Conservation (phyloP, 2,888 invertebrate species). For the Dryococelus australis region DNA sequence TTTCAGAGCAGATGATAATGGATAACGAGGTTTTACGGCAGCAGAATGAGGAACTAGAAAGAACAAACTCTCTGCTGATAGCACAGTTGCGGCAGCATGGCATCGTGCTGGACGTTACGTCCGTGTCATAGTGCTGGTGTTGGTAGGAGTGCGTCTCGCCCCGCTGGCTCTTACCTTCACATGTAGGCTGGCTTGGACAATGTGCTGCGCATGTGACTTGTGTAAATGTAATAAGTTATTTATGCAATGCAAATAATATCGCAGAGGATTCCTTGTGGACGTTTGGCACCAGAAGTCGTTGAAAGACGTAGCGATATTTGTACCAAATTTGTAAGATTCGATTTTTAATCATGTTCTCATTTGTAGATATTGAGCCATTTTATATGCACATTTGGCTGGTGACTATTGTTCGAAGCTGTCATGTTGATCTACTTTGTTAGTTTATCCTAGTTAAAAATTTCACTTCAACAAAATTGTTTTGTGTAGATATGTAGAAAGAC, state of each 20-base stretch:
- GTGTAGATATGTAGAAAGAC: too few species aligned
- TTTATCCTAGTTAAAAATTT: not conserved
- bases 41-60: slow-evolving; percentile 74
- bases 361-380: not conserved
- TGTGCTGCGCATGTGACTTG: too few species aligned
- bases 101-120: slow-evolving; percentile 57
- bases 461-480: not conserved
- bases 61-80: slow-evolving; percentile 76
- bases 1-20: slow-evolving; percentile 75
- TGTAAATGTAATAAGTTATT: not conserved
- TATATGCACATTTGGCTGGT: not conserved
- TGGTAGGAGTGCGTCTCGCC: not conserved
- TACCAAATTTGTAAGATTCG: not conserved
- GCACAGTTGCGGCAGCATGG: slow-evolving; percentile 73
- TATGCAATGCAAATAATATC: not conserved
- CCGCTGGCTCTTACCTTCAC: too few species aligned
- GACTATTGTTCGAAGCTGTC: not conserved
- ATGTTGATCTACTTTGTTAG: not conserved
- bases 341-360: not conserved
- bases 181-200: too few species aligned
- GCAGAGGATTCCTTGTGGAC: not conserved
- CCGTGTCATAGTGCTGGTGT: slow-evolving; percentile 34
- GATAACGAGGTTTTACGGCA: slow-evolving; percentile 75
- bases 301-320: not conserved
- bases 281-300: not conserved